Conservation (phyloP, 2,113 vertebrate species). For the Barnardius zonarius region DNA sequence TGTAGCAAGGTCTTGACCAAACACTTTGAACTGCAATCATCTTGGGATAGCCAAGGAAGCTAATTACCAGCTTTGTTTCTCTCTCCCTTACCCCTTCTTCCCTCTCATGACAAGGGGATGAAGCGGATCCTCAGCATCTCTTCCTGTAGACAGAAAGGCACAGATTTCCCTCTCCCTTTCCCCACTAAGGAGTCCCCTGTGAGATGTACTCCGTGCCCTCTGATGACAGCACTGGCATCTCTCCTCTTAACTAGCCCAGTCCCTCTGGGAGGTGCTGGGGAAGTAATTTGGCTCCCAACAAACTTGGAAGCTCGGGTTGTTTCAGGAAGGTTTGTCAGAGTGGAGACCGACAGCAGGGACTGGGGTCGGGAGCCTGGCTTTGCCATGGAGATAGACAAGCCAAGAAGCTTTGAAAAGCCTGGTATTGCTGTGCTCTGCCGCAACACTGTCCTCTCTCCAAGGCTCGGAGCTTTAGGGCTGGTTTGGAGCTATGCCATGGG, state of each 20-base stretch:
- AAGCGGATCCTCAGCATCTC: slow-evolving; percentile 1
- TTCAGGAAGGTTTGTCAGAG: background rate
- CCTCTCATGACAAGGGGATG: slow-evolving; percentile 43
- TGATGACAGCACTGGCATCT: slow-evolving; percentile 11
- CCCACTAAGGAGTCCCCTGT: slow-evolving; percentile 27
- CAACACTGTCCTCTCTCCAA: accelerated
- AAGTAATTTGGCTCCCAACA: slow-evolving; percentile 19
- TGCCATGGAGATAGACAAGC: background rate
- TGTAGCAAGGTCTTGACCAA: slow-evolving; percentile 59
- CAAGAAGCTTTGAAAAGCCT: background rate
- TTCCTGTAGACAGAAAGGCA: background rate
- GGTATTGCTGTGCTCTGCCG: background rate
- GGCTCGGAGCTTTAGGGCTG: background rate
- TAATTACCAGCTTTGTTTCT: slow-evolving; percentile 69
- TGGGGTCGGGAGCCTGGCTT: background rate
- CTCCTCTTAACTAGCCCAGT: background rate
- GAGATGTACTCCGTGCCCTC: slow-evolving; percentile 8
- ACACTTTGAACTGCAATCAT: slow-evolving; percentile 54
- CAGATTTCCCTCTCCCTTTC: background rate
- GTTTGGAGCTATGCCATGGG: background rate
- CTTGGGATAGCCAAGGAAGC: slow-evolving; percentile 48
- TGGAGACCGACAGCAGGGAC: background rate
- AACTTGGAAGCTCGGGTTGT: slow-evolving; percentile 37
- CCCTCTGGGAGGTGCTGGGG: background rate
- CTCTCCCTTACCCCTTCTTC: slow-evolving; percentile 10